Evolutionary conservation across 2,113 vertebrate genomes (phyloP).

Genomic region (Ammodytes marinus): DNA sequence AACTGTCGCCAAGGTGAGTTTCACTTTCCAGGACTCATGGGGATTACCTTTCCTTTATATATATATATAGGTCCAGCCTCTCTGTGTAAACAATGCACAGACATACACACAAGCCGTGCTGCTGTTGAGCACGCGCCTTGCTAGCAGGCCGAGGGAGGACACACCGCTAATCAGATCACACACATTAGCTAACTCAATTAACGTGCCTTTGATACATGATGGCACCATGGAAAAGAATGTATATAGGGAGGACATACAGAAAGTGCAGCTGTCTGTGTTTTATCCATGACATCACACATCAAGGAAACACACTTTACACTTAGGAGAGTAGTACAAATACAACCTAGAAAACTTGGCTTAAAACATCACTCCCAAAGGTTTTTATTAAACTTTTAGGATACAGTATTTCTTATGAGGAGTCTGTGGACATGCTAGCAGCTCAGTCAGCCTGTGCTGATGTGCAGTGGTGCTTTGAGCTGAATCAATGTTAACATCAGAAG

Average conservation of each 20-base stretch:
- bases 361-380: not conserved
- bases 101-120: not conserved
- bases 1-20: constrained; percentile 75
- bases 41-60: constrained; percentile 68
- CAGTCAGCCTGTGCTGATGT: not conserved
- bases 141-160: constrained; percentile 41
- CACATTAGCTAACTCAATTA: constrained; percentile 75
- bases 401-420: not conserved
- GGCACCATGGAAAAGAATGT: no score
- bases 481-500: not conserved
- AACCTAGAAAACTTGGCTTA: not conserved
- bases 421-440: not conserved
- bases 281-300: not conserved
- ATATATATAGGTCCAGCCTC: constrained; percentile 37
- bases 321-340: no score
- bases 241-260: constrained; percentile 5
- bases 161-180: constrained; percentile 66
- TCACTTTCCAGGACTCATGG: constrained; percentile 70
- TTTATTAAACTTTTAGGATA: not conserved
- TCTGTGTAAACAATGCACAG: constrained; percentile 62
- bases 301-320: not conserved
- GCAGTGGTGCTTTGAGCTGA: not conserved
- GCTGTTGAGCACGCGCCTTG: constrained; percentile 40
- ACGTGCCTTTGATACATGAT: constrained; percentile 22
- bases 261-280: not conserved